Percentiles rank a stretch among this genome's conserved stretches.
Conservation (phyloP, 2,888 invertebrate genomes). For the Cetonia aurata region DNA sequence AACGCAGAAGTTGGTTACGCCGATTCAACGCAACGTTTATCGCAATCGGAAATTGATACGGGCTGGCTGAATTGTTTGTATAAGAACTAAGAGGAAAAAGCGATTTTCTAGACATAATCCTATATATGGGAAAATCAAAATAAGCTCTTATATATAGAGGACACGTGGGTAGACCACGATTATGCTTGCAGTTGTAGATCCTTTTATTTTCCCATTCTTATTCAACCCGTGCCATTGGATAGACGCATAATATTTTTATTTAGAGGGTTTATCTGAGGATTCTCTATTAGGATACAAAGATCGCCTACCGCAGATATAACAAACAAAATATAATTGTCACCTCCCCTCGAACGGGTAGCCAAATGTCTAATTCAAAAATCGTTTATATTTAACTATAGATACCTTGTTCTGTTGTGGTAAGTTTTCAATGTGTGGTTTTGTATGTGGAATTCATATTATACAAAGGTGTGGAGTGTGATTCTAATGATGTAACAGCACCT, state of each 20-base stretch:
- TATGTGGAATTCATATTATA: not conserved
- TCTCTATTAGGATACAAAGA: not conserved
- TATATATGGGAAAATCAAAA: too few relatives aligned
- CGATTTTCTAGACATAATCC: too few relatives aligned
- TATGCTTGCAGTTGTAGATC: not conserved
- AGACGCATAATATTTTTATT: not conserved
- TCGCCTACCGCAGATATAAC: not conserved
- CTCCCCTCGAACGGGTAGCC: not conserved
- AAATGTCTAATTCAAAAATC: conserved; percentile 2
- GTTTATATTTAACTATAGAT: conserved; percentile 3
- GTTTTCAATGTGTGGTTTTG: not conserved
- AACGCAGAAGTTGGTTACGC: too few relatives aligned
- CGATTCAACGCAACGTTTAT: too few relatives aligned
- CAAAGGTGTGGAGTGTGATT: too few relatives aligned
- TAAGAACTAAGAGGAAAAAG: too few relatives aligned
- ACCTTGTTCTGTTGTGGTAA: too few relatives aligned
- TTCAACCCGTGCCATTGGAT: conserved; percentile 11
- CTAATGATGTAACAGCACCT: conserved; percentile 1
- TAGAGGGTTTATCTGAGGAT: conserved; percentile 1
- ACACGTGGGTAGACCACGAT: not conserved
- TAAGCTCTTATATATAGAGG: not conserved
- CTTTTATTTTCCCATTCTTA: not conserved
- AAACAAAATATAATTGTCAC: not conserved
- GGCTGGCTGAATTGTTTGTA: too few relatives aligned
- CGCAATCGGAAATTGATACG: too few relatives aligned